Evolutionary conservation across 2,113 vertebrate species (phyloP), one percentile per base, ranked within the genome.

Genomic region (Plecotus auritus): DNA sequence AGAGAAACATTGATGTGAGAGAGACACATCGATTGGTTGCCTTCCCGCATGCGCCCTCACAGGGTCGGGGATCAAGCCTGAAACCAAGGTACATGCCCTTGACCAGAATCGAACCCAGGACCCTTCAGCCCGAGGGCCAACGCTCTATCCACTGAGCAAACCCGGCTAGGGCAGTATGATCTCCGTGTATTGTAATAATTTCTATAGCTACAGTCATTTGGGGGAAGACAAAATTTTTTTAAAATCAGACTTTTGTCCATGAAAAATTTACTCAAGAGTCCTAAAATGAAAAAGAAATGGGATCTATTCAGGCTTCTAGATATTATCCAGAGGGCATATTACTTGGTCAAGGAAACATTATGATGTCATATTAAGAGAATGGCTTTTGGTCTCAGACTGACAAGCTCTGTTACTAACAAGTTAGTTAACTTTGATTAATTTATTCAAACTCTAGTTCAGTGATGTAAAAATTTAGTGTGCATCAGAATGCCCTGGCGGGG

Each of bases 251-350:
- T 92, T 94, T 85, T 73, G 47, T 2, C 26, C 30, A 69, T 76
- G n/a, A 85, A 93, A 74, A 84, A 42, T 76, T 69, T 66, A 73
- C 64, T 61, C 51, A 82, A 73, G 28, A 83, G 12, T 74, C 13
- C 87, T 92, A 80, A 90, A 86, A 90, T 83, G 3, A 59, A 86
- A 95, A 94, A 83, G 45, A 28, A 61, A 72, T 47, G 51, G 13
- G 20, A 66, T 88, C 30, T 59, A 64, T 86, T 86, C 10, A 90
- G 22, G 20, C 28, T 49, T 51, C 84, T 73, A 70, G 77, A 66
- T 20, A 35, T 91, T 73, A 93, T 56, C 16, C 37, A 74, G 32
- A 80, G 22, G 40, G 54, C 64, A 54, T 85, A 40, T 66, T 93
- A 84, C 35, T 77, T 84, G 13, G 17, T 76, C 26, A 95, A 83